A percentile compares a stretch with the other conserved stretches of the same genome.
Conservation (phyloP, 2,797 vertebrate genomes). For the Bucorvus abyssinicus region DNA sequence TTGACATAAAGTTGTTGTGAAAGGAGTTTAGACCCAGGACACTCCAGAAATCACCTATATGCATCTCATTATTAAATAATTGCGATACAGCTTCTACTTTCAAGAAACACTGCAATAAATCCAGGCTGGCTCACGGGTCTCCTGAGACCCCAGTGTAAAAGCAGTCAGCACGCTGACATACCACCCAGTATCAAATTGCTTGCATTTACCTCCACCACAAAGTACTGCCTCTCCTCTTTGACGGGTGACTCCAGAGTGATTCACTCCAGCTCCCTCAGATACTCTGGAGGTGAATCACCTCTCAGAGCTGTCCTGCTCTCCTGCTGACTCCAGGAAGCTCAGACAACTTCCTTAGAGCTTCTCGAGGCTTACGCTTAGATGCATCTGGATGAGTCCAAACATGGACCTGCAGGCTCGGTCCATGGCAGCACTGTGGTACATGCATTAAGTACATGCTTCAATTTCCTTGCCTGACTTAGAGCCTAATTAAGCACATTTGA, state of each 20-base stretch:
- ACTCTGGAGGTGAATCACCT: conserved; percentile 23
- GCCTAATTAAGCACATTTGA: neutral
- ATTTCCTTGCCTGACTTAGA: neutral
- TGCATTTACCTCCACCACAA: neutral
- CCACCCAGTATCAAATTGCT: neutral
- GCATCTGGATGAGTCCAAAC: neutral
- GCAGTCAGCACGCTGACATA: neutral
- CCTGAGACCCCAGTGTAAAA: neutral
- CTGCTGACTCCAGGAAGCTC: neutral
- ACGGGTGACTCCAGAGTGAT: neutral
- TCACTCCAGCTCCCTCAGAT: neutral
- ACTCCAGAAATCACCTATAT: neutral
- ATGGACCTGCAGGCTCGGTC: neutral
- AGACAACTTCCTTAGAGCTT: neutral
- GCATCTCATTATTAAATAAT: neutral
- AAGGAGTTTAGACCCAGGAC: neutral
- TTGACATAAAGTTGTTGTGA: neutral
- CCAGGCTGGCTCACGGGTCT: neutral
- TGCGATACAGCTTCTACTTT: neutral
- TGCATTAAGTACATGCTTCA: neutral
- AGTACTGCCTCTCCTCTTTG: neutral
- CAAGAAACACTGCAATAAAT: neutral
- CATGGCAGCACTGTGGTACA: neutral
- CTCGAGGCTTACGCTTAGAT: neutral
- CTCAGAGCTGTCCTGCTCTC: neutral